Conservation (phyloP, 2,113 vertebrate genomes). For the Hemiscyllium ocellatum region DNA sequence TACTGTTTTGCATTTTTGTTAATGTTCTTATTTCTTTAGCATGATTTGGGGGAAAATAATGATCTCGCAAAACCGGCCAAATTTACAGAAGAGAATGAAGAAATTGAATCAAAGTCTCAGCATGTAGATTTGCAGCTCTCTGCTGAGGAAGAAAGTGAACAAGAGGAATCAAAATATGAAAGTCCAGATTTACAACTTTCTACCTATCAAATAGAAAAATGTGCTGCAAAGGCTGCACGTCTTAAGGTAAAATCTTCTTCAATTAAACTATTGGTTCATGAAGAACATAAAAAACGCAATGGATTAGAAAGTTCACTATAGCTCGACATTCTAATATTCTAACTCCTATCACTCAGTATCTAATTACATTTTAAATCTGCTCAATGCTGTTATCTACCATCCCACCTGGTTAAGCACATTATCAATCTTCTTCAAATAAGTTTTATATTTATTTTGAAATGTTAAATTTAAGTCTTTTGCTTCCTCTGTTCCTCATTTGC, state of each 20-base stretch:
- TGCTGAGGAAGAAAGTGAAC: conserved; percentile 19
- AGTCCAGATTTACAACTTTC: conserved; percentile 37
- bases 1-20: background rate
- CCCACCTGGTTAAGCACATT: background rate
- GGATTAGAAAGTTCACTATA: background rate
- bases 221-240: conserved; percentile 44
- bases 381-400: background rate
- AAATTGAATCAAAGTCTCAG: conserved; percentile 36
- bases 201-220: conserved; percentile 19
- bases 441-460: background rate
- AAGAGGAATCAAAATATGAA: conserved; percentile 34
- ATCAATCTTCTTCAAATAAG: background rate
- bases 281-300: background rate
- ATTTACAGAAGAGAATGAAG: conserved; percentile 23
- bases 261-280: background rate
- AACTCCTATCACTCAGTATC: background rate
- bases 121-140: conserved; percentile 38
- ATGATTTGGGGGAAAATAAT: conserved; percentile 42
- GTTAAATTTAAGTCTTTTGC: background rate
- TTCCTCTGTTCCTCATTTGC: background rate
- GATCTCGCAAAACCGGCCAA: conserved; percentile 38
- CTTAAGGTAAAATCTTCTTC: conserved; percentile 50
- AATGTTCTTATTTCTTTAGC: background rate
- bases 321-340: background rate
- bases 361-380: background rate